Conservation (phyloP, 2,797 vertebrate species). For the Xyrichtys novacula region DNA sequence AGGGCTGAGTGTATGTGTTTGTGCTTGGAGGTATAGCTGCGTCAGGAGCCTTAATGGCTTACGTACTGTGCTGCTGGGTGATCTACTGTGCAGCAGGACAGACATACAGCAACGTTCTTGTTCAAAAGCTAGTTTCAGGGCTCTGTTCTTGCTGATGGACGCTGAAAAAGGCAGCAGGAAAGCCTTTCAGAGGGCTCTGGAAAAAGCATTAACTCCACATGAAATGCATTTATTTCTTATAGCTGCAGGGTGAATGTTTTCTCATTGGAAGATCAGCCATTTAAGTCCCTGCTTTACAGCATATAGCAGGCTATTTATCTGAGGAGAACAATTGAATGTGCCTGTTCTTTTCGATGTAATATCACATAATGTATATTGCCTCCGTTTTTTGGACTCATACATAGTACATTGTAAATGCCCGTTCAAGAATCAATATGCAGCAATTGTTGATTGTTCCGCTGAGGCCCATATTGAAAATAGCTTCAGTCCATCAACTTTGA, state of each 20-base stretch:
- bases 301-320: constrained; percentile 1
- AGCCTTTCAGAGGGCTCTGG: constrained; percentile 20
- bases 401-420: constrained; percentile 8
- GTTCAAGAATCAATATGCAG: constrained; percentile 43
- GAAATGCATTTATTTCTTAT: constrained; percentile 47
- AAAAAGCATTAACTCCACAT: constrained; percentile 40
- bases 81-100: constrained; percentile 25
- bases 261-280: constrained; percentile 26
- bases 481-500: constrained; percentile 34
- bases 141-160: constrained; percentile 32
- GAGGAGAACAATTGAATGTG: constrained; percentile 8
- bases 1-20: neutral
- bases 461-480: constrained; percentile 46
- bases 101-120: constrained; percentile 19
- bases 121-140: constrained; percentile 49
- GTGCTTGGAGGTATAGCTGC: constrained; percentile 15
- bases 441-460: constrained; percentile 44
- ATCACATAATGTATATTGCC: neutral
- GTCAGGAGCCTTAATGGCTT: constrained; percentile 40
- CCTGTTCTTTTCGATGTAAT: constrained; percentile 6
- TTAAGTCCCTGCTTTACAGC: constrained; percentile 7
- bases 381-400: constrained; percentile 4
- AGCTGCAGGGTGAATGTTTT: constrained; percentile 9
- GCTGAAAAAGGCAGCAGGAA: constrained; percentile 22
- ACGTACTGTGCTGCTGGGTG: constrained; percentile 47